Evolutionary conservation across 2,888 invertebrate genomes (phyloP).

Genomic region (Leucoma salicis): DNA sequence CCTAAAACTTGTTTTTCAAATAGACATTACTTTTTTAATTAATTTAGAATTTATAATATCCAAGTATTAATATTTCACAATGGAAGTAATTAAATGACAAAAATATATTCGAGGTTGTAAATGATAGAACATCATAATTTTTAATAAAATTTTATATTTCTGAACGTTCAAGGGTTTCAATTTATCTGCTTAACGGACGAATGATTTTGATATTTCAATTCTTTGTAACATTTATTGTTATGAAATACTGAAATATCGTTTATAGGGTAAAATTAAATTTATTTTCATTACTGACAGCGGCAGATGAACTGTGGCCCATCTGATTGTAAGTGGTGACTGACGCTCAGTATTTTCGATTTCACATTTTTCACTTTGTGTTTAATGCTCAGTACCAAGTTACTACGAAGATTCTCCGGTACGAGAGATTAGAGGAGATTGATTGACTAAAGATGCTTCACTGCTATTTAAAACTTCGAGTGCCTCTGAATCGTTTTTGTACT

Average conservation of each 20-base stretch:
- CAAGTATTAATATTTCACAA: background rate
- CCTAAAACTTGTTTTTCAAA: background rate
- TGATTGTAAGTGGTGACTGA: too few species aligned
- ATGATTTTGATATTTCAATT: constrained; percentile 4
- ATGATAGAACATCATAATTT: constrained; percentile 1
- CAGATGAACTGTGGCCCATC: too few species aligned
- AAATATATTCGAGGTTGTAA: background rate
- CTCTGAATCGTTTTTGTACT: too few species aligned
- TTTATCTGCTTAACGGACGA: constrained; percentile 11
- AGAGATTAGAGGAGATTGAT: too few species aligned
- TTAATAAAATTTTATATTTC: constrained; percentile 6
- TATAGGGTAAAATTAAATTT: too few species aligned
- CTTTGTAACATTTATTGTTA: constrained; percentile 1
- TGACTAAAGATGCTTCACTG: too few species aligned
- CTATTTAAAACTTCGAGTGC: too few species aligned
- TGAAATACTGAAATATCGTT: background rate
- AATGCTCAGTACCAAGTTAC: too few species aligned
- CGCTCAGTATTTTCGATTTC: too few species aligned
- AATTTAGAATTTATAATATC: background rate
- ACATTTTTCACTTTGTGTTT: too few species aligned
- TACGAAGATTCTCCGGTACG: too few species aligned
- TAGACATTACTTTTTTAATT: constrained; percentile 5
- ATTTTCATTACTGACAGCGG: too few species aligned
- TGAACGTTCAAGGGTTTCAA: constrained; percentile 1
- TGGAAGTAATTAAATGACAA: background rate